phyloP scores from a whole-genome alignment of 2,797 vertebrate species.

The Thaleichthys pacificus region DNA sequence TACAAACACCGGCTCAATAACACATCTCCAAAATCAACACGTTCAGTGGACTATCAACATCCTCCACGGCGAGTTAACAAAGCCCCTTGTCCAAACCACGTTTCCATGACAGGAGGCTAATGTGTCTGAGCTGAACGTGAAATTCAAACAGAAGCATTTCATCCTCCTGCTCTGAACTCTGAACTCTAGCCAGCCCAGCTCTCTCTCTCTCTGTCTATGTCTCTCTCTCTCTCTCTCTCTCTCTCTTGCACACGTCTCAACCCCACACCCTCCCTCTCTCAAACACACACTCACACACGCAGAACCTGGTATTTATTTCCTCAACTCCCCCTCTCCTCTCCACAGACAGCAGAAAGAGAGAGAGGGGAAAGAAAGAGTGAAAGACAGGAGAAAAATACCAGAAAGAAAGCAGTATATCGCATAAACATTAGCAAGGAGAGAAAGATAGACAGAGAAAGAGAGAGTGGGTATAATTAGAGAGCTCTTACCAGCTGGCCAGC shows the following conservation, averaged over 20 bases:
- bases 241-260: conserved; percentile 31
- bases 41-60: too few species aligned
- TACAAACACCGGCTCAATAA: too few species aligned
- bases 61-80: too few species aligned
- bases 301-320: conserved; percentile 52
- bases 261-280: conserved; percentile 16
- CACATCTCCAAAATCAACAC: too few species aligned
- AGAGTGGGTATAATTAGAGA: conserved; percentile 55
- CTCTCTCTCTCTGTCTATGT: conserved; percentile 39
- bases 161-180: conserved; percentile 65
- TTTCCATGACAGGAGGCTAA: too few species aligned
- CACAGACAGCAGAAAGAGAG: conserved; percentile 43
- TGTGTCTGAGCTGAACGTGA: background rate
- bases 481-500: conserved; percentile 78
- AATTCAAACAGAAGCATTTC: conserved; percentile 9
- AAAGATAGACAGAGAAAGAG: conserved; percentile 31
- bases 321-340: conserved; percentile 45
- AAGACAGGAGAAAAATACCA: background rate
- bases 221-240: conserved; percentile 13
- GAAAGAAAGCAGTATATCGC: background rate
- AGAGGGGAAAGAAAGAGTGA: conserved; percentile 8
- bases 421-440: conserved; percentile 21
- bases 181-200: conserved; percentile 68
- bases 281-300: conserved; percentile 12
- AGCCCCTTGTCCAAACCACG: conserved; percentile 2